These are phyloP conservation scores for Caenorhabditis brenneri DNA, from an alignment of 1,140 invertebrate genomes.

Conservation along the genomic window DNA sequence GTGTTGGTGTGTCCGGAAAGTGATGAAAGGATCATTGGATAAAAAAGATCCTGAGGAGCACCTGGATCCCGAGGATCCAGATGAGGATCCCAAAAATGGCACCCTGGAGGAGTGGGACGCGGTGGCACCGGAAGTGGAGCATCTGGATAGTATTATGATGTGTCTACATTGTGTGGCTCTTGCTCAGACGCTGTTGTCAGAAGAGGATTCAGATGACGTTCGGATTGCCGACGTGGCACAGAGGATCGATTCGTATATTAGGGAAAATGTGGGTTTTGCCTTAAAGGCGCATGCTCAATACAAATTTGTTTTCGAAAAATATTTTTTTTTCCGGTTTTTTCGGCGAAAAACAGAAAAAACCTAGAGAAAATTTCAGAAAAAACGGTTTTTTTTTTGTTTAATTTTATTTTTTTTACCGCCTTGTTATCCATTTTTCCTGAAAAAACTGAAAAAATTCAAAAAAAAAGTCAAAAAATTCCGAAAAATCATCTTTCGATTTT, in stretches of 20 bases:
- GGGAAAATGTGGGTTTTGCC: constrained; percentile 26
- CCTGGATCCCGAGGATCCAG: neutral
- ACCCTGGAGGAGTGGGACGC: constrained; percentile 12
- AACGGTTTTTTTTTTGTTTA: too few relatives aligned
- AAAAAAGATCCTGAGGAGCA: neutral
- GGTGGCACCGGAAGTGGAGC: neutral
- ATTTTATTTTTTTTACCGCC: too few relatives aligned
- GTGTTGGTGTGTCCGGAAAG: neutral
- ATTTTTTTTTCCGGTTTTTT: too few relatives aligned
- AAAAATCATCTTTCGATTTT: too few relatives aligned
- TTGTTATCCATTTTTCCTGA: too few relatives aligned
- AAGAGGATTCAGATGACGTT: neutral
- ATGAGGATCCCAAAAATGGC: neutral
- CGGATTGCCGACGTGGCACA: neutral
- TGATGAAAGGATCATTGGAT: neutral
- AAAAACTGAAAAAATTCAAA: too few relatives aligned
- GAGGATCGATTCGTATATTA: constrained; percentile 14
- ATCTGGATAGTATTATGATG: constrained; percentile 27
- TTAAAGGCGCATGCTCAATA: too few relatives aligned
- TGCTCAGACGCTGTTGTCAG: neutral
- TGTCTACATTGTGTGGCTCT: constrained; percentile 11
- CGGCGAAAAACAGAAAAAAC: too few relatives aligned
- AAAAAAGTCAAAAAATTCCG: too few relatives aligned
- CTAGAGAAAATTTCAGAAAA: too few relatives aligned
- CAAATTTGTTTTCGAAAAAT: too few relatives aligned